Base-by-base conservation (phyloP, 2,113 vertebrate species). In the Sclerurus mexicanus region DNA sequence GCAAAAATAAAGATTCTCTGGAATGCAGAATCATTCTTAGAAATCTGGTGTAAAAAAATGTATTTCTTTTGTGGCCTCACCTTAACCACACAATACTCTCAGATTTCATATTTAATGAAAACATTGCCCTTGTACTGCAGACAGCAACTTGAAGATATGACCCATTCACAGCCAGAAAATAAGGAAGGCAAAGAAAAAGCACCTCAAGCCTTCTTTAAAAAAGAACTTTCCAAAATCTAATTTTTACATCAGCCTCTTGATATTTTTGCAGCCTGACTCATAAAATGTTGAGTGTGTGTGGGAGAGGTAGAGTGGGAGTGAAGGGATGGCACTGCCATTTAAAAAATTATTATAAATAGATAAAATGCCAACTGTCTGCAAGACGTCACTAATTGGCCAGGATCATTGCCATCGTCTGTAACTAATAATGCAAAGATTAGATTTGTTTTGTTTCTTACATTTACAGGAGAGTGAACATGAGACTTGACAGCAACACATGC, bases 181-280 rank as follows among this genome's bases (percentile, higher is more conserved):
- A 74, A 74, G 7, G 20, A 64, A 53, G 18, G 53, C 40, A 87
- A 85, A 66, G 74, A 69, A 85, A 64, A 87, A 79, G 30, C 47
- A 52, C 16, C 42, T 94, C 42, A 49, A 88, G 60, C 14, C 33
- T 31, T 78, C 64, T 75, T 92, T 59, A 28, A 39, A 66, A 55
- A 81, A 85, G 16, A 87, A 72, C 64, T 81, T 95, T 71, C 60
- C 49, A 75, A 95, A 90, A 86, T 21, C 63, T 63, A 39, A 59
- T 79, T 72, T 95, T 87, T 87, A 66, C 46, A 89, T 84, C 85
- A 84, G 60, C 56, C 27, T 90, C 79, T 71, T 10, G 4, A 31
- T 95, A 83, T 93, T 96, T 86, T 96, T 9, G 6, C 71, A 90
- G 81, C 28, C 63, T 97, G 95, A 97, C 86, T 96, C 94, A 97